Base-by-base conservation (phyloP, 2,888 invertebrate genomes). In the Cremastobaeus sp. region DNA sequence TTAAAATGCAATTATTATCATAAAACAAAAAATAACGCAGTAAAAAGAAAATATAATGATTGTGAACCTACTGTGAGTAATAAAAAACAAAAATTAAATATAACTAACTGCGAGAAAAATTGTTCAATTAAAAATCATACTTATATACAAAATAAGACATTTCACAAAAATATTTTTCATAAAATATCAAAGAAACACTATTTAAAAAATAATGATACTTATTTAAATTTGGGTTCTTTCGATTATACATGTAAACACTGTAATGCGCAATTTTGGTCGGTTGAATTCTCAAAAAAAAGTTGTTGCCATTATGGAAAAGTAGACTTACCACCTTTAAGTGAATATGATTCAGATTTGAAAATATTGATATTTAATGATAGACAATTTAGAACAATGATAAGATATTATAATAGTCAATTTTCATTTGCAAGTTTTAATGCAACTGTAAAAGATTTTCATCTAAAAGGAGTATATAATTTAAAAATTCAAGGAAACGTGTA, bases 371-470 rank as follows among this genome's bases (percentile, higher is more conserved):
- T 50, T 4, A 34, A 18, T 34, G 48, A 50, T 15, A 32, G 9
- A 2, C n/a, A 50, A 34, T 50, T 50, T 50, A 21, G 48, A 14
- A 2, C 11, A 20, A 18, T 50, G 18, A 34, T 50, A 20, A 6
- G 48, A 34, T 50, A n/a, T n/a, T n/a, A n/a, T n/a, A n/a, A n/a
- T n/a, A n/a, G n/a, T n/a, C n/a, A n/a, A n/a, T n/a, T n/a, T 50
- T 50, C 48, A 9, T 50, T 50, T 18, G 48, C 48, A 11, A 34
- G 34, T 50, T 50, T 50, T n/a, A 50, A 50, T 50, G 48, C 30
- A 30, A 3, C 8, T 30, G 30, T 30, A n/a, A 9, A 30, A n/a
- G 30, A 30, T 6, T 30, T 6, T 30, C 8, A 30, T 6, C n/a
- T n/a, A n/a, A 8, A 8, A 18, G 48, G 48, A 0, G 12, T 50